Evolutionary conservation across 1,140 invertebrate genomes (phyloP).

Genomic region (Bombus difficillimus): DNA sequence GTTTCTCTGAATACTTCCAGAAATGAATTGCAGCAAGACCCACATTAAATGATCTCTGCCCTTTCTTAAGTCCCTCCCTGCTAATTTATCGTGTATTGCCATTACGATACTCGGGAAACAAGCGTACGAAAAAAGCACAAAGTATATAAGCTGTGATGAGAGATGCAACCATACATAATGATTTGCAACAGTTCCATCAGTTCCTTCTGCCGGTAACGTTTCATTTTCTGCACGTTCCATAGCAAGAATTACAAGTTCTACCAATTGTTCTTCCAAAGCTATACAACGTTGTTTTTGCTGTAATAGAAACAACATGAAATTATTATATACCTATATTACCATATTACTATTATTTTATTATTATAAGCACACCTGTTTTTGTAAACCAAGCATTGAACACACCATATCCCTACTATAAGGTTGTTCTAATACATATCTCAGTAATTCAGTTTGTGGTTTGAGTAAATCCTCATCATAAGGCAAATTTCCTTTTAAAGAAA

Average conservation of each 20-base stretch:
- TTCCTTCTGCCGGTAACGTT: constrained; percentile 82
- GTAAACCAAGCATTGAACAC: constrained; percentile 95
- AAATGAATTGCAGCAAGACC: constrained; percentile 98
- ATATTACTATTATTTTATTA: not conserved
- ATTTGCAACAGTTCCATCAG: constrained; percentile 87
- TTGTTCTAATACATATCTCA: constrained; percentile 96
- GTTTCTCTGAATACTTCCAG: constrained; percentile 97
- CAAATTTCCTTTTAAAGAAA: constrained; percentile 94
- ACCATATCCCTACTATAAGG: constrained; percentile 98
- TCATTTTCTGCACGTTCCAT: constrained; percentile 95
- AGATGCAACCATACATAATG: constrained; percentile 96
- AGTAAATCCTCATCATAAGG: constrained; percentile 95
- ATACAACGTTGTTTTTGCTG: constrained; percentile 94
- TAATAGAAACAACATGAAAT: constrained; percentile 53
- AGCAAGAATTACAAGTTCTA: constrained; percentile 94
- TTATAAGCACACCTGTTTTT: constrained; percentile 88
- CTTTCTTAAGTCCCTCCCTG: constrained; percentile 91
- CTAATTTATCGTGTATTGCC: constrained; percentile 93
- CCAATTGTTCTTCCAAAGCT: constrained; percentile 95
- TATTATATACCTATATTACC: not conserved
- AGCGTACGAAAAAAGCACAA: constrained; percentile 97
- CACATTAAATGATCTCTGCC: constrained; percentile 98
- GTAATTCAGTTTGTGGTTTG: constrained; percentile 93
- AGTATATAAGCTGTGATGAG: constrained; percentile 97
- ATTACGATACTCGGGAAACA: constrained; percentile 96